Evolutionary conservation across 2,113 vertebrate genomes (phyloP).

Genomic region (Pungitius pungitius): DNA sequence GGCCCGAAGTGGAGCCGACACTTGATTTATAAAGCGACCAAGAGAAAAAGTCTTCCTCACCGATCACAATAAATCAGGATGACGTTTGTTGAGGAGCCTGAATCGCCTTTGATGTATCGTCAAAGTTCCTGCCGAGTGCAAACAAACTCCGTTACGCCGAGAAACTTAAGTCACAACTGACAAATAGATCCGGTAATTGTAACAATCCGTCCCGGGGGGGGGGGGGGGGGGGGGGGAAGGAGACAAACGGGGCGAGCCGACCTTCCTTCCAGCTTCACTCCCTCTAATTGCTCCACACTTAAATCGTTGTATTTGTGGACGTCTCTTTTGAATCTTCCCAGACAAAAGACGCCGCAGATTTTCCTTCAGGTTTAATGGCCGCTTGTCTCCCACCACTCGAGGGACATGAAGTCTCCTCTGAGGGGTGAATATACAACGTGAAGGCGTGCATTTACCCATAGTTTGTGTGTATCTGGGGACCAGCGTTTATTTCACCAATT

Average conservation of each 20-base stretch:
- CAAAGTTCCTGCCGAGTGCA: slow-evolving; percentile 22
- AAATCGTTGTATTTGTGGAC: not conserved
- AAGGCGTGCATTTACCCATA: too few relatives aligned
- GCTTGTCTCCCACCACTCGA: too few relatives aligned
- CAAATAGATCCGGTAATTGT: slow-evolving; percentile 11
- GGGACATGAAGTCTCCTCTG: too few relatives aligned
- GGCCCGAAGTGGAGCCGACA: not conserved
- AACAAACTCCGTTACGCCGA: slow-evolving; percentile 7
- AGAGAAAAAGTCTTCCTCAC: not conserved
- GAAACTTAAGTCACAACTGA: slow-evolving; percentile 13
- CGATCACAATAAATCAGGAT: slow-evolving; percentile 35
- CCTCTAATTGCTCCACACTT: not conserved
- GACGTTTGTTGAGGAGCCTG: not conserved
- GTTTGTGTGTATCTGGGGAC: too few relatives aligned
- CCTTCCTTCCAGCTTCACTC: not conserved
- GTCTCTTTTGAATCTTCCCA: not conserved
- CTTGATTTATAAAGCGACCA: slow-evolving; percentile 2
- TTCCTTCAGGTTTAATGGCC: not conserved
- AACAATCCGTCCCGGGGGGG: slow-evolving; percentile 30
- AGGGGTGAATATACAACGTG: too few relatives aligned
- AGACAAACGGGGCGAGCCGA: slow-evolving; percentile 20
- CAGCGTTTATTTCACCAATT: too few relatives aligned
- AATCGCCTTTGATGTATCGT: slow-evolving; percentile 32
- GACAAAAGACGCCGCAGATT: not conserved
- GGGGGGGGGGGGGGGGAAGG: too few relatives aligned